Evolutionary conservation across 92 coral and sea anemone species (phyloP), one percentile per base, ranked within the genome.

Genomic region (Heteractis magnifica): DNA sequence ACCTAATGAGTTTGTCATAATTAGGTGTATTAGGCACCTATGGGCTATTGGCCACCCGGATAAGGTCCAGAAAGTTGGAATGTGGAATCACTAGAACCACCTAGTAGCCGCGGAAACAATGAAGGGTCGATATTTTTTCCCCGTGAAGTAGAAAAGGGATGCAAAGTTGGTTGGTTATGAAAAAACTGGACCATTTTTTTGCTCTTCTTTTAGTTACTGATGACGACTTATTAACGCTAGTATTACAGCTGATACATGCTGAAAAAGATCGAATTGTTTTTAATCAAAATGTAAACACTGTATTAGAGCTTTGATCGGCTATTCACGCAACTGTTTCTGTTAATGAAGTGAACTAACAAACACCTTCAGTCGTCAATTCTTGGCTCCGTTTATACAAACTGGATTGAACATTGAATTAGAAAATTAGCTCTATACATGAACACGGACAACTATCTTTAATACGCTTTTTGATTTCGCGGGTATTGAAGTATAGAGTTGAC

Each of bases 1-100:
- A 89, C 85, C 91, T 94, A 94, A 91, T 92, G 93, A 94, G 88
- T 84, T 71, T 83, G 88, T 80, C 87, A 93, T 94, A 94, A 94
- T 92, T 92, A 92, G 92, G 87, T 86, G 89, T 68, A 89, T 92
- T 89, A 83, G 92, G 86, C 83, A 71, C 81, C 74, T 80, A 85
- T 72, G 87, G 79, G 71, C 71, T 78, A 87, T 79, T 88, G 87
- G 84, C 81, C 79, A 83, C 84, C 97, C 93, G 98, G 92, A 92
- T 82, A 87, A 89, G 71, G 75, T 82, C 91, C 82, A 86, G 77
- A 85, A 85, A 90, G 84, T 88, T 80, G 82, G 74, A 81, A 87
- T 89, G 88, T 87, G 84, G 79, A 84, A 79, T 84, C 65, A 83
- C 74, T 80, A 53, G 65, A 65, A 83, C 84, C 85, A 82, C 75